Evolutionary conservation across 1,140 invertebrate genomes (phyloP).

Genomic region (Metopolophium dirhodum): DNA sequence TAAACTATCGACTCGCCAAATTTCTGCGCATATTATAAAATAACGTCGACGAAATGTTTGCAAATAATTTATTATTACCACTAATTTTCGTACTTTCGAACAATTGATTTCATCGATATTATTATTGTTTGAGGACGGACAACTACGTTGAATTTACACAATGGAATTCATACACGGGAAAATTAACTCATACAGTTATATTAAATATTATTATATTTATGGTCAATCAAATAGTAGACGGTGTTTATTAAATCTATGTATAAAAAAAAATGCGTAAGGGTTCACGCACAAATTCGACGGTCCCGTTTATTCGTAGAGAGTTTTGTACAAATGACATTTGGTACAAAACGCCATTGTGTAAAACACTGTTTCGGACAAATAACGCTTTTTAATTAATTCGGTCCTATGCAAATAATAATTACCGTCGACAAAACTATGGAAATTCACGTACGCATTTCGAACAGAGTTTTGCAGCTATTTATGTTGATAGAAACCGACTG

Average conservation of each 20-base stretch:
- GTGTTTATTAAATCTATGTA: neutral
- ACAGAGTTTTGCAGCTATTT: neutral
- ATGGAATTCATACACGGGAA: neutral
- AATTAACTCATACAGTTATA: neutral
- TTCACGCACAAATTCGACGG: neutral
- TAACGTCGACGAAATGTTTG: neutral
- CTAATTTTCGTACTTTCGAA: neutral
- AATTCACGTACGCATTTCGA: neutral
- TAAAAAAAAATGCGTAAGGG: neutral
- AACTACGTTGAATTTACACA: neutral
- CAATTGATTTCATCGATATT: neutral
- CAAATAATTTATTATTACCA: neutral
- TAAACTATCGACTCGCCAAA: neutral
- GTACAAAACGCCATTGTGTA: neutral
- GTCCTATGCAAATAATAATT: constrained; percentile 3
- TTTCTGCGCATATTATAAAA: neutral
- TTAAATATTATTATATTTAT: constrained; percentile 8
- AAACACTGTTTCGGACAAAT: neutral
- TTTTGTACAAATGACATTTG: neutral
- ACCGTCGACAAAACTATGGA: neutral
- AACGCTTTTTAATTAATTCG: constrained; percentile 20
- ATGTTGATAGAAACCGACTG: neutral
- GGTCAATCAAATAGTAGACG: neutral
- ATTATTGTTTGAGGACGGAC: neutral
- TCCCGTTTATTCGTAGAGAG: neutral